Evolutionary conservation across 53 echinoderm and acorn worm species (phyloP), one percentile per base, ranked within the genome.

Genomic region (Mesocentrotus franciscanus): DNA sequence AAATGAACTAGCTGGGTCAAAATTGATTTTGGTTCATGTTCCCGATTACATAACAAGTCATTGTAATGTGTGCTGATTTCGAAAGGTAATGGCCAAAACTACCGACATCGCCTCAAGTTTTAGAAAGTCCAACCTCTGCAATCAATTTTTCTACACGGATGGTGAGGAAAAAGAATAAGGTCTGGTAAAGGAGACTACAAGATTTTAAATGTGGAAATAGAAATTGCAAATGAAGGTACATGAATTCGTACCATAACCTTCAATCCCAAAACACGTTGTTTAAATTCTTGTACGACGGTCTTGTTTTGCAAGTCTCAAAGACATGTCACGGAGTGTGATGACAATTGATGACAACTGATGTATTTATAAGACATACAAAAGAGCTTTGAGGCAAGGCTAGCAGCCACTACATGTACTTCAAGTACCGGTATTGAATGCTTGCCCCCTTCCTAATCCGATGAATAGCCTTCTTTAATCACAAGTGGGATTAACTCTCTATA

Each of bases 341-440:
- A 66, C 8, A 68, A 68, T 71, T 24, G 74, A 74, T 24, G 74
- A 74, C 11, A 74, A 74, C 32, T 30, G 11, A 2, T 10, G 32
- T 10, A 2, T 10, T 10, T 10, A 49, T 49, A 49, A 49, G 49
- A 49, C 49, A 49, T 49, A 6, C 49, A 49, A 16, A 64, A 18
- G 16, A 36, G 42, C 42, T 22, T 81, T 39, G 20, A 18, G 18
- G 18, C 39, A 81, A 81, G 81, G 22, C 81, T 81, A 81, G 81
- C 18, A 81, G 39, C 42, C 16, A 0, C 8, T 81, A 81, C n/a
- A n/a, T n/a, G n/a, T n/a, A n/a, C 42, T 81, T 81, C 76, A 81
- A 81, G 81, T n/a, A n/a, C n/a, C n/a, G n/a, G n/a, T 81, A 81
- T 81, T 42, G 81, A 81, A 81, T 42, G 81, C 81, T 5, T 18